These are phyloP conservation scores for Catamblyrhynchus diadema DNA, from an alignment of 2,797 vertebrate species.

Conservation along the genomic window DNA sequence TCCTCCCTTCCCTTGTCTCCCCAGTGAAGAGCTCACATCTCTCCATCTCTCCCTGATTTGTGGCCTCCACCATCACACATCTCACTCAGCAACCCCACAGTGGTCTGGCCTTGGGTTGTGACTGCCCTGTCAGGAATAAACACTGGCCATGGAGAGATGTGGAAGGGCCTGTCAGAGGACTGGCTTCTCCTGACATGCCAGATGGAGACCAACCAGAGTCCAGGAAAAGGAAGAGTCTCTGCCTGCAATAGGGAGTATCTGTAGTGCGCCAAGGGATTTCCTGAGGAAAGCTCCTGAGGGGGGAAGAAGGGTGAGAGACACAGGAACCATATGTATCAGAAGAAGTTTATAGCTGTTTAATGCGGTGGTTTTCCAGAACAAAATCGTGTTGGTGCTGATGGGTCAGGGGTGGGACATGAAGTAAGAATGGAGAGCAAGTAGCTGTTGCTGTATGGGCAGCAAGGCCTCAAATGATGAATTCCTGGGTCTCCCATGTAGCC, in stretches of 20 bases:
- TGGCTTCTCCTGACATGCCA: background rate
- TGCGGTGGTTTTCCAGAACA: background rate
- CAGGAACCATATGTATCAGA: background rate
- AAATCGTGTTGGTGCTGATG: accelerated
- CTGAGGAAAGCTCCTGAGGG: background rate
- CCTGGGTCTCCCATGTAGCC: background rate
- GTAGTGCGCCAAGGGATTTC: accelerated
- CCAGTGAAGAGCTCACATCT: background rate
- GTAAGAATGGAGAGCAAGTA: background rate
- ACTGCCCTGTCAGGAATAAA: background rate
- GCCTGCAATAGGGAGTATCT: background rate
- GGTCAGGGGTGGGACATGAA: background rate
- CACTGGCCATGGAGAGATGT: background rate
- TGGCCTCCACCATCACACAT: background rate
- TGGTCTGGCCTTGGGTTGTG: background rate
- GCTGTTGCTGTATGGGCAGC: background rate
- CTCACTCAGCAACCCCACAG: background rate
- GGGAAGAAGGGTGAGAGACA: background rate
- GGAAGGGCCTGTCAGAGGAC: background rate
- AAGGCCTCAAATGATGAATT: background rate
- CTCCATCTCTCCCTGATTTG: background rate
- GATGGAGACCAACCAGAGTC: background rate
- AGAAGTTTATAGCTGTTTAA: background rate
- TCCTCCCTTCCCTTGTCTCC: background rate
- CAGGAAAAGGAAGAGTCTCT: background rate